Evolutionary conservation across 1,140 invertebrate species (phyloP).

Genomic region (Microplitis demolitor): DNA sequence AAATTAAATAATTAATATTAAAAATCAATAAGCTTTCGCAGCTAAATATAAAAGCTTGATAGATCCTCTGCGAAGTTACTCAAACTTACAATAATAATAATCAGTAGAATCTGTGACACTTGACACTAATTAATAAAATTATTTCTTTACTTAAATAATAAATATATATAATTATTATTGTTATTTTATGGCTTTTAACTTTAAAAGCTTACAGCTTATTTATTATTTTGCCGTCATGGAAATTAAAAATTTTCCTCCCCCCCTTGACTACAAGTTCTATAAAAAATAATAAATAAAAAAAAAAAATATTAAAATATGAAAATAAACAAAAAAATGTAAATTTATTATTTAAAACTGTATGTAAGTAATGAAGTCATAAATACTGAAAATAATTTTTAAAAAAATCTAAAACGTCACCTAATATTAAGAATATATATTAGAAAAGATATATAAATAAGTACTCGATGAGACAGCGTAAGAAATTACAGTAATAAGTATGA

Average conservation of each 20-base stretch:
- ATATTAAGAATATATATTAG: constrained; percentile 54
- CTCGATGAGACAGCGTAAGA: constrained; percentile 54
- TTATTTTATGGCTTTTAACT: no score
- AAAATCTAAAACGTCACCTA: constrained; percentile 40
- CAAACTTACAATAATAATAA: no score
- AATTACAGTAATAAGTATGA: constrained; percentile 54
- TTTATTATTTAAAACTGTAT: constrained; percentile 16
- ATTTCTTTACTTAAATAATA: no score
- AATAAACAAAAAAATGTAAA: constrained; percentile 4
- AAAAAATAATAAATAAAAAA: constrained; percentile 8
- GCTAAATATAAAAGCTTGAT: no score
- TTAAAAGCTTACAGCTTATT: no score
- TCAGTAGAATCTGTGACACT: no score
- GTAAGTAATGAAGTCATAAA: constrained; percentile 15
- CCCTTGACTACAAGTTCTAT: constrained; percentile 30
- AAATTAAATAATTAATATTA: no score
- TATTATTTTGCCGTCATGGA: no score
- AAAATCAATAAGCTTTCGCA: no score
- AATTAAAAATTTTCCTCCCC: background rate
- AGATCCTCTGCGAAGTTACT: no score
- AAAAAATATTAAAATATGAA: background rate
- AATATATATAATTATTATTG: no score
- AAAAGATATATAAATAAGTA: constrained; percentile 39
- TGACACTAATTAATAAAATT: no score
- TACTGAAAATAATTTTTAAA: constrained; percentile 40